These are phyloP conservation scores for Pollenia amentaria DNA, from an alignment of 2,888 invertebrate species.

Conservation along the genomic window DNA sequence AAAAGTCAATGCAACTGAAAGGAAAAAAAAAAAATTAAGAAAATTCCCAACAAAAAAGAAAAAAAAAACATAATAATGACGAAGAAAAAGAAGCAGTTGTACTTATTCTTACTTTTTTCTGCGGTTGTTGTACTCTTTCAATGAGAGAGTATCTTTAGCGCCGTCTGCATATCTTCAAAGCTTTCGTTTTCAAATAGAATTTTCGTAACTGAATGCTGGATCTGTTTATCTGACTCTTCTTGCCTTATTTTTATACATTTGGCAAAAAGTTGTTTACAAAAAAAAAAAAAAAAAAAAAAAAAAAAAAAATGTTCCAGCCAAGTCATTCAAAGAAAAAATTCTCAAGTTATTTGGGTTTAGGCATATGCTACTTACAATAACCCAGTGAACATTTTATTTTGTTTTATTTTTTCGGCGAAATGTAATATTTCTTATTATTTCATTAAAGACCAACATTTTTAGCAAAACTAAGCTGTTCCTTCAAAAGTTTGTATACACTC, in stretches of 20 bases:
- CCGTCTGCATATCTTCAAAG: constrained; percentile 69
- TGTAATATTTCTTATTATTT: too few species aligned
- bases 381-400: constrained; percentile 45
- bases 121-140: constrained; percentile 18
- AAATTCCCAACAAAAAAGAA: constrained; percentile 34
- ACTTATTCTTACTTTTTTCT: constrained; percentile 12
- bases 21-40: constrained; percentile 18
- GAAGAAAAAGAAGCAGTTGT: constrained; percentile 44
- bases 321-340: constrained; percentile 61
- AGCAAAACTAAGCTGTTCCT: too few species aligned
- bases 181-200: constrained; percentile 71
- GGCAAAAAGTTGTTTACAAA: neutral
- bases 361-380: neutral
- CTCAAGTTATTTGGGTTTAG: constrained; percentile 32
- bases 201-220: constrained; percentile 43
- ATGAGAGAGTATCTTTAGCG: constrained; percentile 69
- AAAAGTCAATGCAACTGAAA: constrained; percentile 56
- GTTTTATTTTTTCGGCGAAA: too few species aligned
- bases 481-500: too few species aligned
- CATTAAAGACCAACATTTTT: too few species aligned
- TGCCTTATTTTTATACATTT: constrained; percentile 26
- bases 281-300: neutral
- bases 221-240: constrained; percentile 24
- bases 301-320: constrained; percentile 43
- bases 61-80: neutral